Evolutionary conservation across 2,797 vertebrate genomes (phyloP).

Genomic region (Phataginus tetradactyla): DNA sequence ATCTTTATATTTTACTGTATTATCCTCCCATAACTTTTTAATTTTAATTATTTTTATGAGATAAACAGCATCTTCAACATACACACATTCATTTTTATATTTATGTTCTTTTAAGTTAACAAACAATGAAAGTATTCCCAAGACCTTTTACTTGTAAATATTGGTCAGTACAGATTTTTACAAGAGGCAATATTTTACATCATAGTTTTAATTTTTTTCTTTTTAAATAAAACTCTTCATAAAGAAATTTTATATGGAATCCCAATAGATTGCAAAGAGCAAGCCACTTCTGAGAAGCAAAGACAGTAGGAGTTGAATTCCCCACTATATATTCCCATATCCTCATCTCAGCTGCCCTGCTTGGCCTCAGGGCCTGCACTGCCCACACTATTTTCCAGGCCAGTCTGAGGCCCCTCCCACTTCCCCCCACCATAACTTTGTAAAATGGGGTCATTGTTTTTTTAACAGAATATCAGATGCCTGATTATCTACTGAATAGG

Average conservation of each 20-base stretch:
- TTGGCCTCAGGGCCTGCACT: background rate
- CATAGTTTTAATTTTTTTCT: background rate
- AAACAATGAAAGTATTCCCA: background rate
- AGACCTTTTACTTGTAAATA: background rate
- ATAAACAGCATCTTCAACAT: background rate
- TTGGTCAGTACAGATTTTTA: background rate
- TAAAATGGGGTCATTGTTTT: background rate
- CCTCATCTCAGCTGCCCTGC: background rate
- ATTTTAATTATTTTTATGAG: constrained; percentile 39
- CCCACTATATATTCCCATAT: too few relatives aligned
- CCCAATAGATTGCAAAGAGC: background rate
- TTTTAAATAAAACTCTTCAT: background rate
- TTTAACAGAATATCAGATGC: background rate
- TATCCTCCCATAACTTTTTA: background rate
- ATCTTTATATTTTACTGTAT: background rate
- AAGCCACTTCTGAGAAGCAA: background rate
- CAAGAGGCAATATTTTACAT: background rate
- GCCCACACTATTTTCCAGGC: background rate
- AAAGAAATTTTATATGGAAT: background rate
- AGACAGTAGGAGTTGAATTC: background rate
- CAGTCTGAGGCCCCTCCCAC: background rate
- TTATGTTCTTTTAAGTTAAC: background rate
- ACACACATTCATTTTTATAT: background rate
- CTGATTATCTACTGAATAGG: background rate
- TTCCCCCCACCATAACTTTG: too few relatives aligned